These are phyloP conservation scores for Seriola rivoliana DNA, from an alignment of 2,113 vertebrate genomes.

Conservation along the genomic window DNA sequence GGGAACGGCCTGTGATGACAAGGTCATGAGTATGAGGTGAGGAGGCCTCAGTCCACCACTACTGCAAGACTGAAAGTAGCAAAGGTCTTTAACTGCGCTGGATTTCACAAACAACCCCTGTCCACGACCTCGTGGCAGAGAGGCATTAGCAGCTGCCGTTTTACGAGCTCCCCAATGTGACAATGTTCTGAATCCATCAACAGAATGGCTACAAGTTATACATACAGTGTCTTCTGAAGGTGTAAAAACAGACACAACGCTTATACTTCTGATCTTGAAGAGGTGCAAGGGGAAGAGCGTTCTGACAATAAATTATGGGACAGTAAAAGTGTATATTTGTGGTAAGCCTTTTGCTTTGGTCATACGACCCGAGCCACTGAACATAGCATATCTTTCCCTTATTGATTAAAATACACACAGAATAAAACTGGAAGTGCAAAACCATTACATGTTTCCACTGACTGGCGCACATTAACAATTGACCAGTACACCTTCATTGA, in stretches of 20 bases:
- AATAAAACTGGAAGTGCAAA: neutral
- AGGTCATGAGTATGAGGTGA: slow-evolving; percentile 59
- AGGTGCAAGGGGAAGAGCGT: neutral
- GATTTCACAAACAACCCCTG: slow-evolving; percentile 66
- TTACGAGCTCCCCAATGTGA: slow-evolving; percentile 73
- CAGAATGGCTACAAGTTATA: slow-evolving; percentile 24
- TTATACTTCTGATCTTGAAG: slow-evolving; percentile 29
- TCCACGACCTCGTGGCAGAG: slow-evolving; percentile 60
- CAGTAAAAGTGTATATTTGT: slow-evolving; percentile 5
- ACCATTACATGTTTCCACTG: neutral
- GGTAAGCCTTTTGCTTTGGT: neutral
- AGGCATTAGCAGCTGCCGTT: slow-evolving; percentile 77
- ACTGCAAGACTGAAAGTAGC: slow-evolving; percentile 38
- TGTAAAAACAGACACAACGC: slow-evolving; percentile 36
- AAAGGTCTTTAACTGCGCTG: slow-evolving; percentile 66
- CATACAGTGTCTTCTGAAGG: slow-evolving; percentile 5
- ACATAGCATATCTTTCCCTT: neutral
- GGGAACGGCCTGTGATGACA: slow-evolving; percentile 63
- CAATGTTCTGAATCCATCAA: slow-evolving; percentile 58
- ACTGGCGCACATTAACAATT: slow-evolving; percentile 1
- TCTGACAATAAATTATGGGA: slow-evolving; percentile 22
- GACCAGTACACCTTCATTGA: neutral
- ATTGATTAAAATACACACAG: neutral
- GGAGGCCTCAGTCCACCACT: slow-evolving; percentile 20
- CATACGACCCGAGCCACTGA: neutral